Percentiles rank a stretch among this genome's conserved stretches.
phyloP scores from a whole-genome alignment of 2,888 invertebrate genomes.

The Eilema sororculum region DNA sequence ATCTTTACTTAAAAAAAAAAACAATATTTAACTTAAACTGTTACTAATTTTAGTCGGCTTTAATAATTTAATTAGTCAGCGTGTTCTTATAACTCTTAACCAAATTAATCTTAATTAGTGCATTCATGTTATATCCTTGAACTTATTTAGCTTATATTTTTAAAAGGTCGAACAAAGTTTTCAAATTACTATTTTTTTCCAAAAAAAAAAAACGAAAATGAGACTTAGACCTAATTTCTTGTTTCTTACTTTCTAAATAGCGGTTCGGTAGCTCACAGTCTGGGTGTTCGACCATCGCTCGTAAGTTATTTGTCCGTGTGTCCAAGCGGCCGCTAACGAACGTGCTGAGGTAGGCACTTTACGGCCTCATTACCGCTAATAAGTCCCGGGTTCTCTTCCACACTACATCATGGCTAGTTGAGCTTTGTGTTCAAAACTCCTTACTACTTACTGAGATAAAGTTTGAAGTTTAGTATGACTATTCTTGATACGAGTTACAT shows the following conservation, averaged over 20 bases:
- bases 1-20: too few species aligned
- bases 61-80: not conserved
- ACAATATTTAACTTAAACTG: too few species aligned
- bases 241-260: constrained; percentile 7
- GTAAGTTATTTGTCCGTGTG: constrained; percentile 53
- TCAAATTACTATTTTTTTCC: not conserved
- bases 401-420: not conserved
- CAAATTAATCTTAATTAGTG: not conserved
- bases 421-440: not conserved
- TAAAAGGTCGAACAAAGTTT: too few species aligned
- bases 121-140: not conserved
- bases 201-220: not conserved
- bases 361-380: constrained; percentile 65
- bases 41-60: too few species aligned
- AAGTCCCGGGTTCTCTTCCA: constrained; percentile 45
- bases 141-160: too few species aligned
- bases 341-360: constrained; percentile 38
- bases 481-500: not conserved
- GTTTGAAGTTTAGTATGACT: constrained; percentile 1
- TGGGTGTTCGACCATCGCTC: constrained; percentile 61
- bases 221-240: constrained; percentile 10
- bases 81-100: not conserved
- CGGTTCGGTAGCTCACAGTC: constrained; percentile 49
- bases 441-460: not conserved
- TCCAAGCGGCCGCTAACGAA: constrained; percentile 45